phyloP scores from a whole-genome alignment of 1,140 invertebrate species.

The Prorops nasuta region DNA sequence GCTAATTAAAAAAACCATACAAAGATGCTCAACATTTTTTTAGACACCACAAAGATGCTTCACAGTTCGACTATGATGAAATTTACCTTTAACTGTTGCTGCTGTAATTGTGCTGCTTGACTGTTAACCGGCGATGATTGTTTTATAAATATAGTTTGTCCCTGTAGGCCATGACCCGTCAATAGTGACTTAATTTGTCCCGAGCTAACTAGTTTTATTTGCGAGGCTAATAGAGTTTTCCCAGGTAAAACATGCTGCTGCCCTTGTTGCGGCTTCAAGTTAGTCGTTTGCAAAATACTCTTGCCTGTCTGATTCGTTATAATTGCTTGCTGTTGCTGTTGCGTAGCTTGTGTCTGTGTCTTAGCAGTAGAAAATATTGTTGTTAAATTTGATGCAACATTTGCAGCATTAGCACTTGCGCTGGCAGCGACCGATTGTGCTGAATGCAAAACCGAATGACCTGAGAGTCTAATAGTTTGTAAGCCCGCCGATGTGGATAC shows the following conservation, averaged over 20 bases:
- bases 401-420: conserved; percentile 19
- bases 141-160: conserved; percentile 55
- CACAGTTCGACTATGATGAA: no score
- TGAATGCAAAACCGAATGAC: conserved; percentile 54
- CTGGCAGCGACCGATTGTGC: conserved; percentile 36
- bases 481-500: conserved; percentile 55
- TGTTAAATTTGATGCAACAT: conserved; percentile 27
- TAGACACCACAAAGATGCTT: neutral
- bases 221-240: conserved; percentile 50
- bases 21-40: neutral
- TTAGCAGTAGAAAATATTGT: conserved; percentile 47
- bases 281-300: conserved; percentile 48
- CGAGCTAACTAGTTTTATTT: conserved; percentile 52
- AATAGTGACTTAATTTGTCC: conserved; percentile 52
- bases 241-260: conserved; percentile 41
- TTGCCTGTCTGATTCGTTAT: conserved; percentile 49
- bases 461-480: conserved; percentile 58
- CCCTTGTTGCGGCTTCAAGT: conserved; percentile 44
- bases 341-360: conserved; percentile 35
- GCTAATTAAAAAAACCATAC: conserved; percentile 11
- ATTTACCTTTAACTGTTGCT: conserved; percentile 42
- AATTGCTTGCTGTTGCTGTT: conserved; percentile 42
- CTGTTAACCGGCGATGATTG: conserved; percentile 44
- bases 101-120: conserved; percentile 42
- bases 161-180: conserved; percentile 49